Evolutionary conservation across 2,888 invertebrate genomes (phyloP), one percentile per base, ranked within the genome.

Genomic region (Acleris emargana): DNA sequence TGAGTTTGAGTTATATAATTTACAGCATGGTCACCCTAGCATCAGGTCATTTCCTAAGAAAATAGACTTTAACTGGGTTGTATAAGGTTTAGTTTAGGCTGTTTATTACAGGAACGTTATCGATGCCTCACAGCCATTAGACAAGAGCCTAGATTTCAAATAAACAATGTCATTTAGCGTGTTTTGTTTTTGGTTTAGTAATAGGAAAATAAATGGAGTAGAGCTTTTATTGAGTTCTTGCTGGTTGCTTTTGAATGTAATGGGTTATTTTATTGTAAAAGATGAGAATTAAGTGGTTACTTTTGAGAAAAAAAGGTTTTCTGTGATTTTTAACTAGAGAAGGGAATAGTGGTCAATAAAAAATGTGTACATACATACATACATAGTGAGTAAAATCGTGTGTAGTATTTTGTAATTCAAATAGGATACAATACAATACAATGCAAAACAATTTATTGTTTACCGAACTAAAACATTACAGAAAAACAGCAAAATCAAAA

Each of bases 161-260:
- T 58, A 58, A 58, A 58, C 58, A 58, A 50, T 58, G 58, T 58
- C 58, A 50, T 50, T 58, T 38, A 13, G 5, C 20, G 16, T 17
- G 58, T n/a, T 38, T 58, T 50, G 38, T 58, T 49, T 58, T 16
- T 16, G 22, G 32, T 16, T 50, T 38, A 28, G 17, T 49, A 58
- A 58, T 58, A 49, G 58, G 42, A 42, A 58, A 58, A 50, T 50
- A 22, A 58, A 50, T 18, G 54, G n/a, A 1, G 32, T 22, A 47
- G 28, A 47, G 17, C 17, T 17, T 3, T 20, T 17, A 5, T n/a
- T 17, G 55, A 17, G 20, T 25, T 57, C 5, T 25, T 25, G 20
- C 13, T 49, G 20, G 18, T 17, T 7, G 18, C 17, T 17, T 18
- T 49, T 18, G 18, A 18, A 20, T 17, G 20, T 3, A 17, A 3